phyloP scores from a whole-genome alignment of 2,113 vertebrate genomes.

The Nestor notabilis region DNA sequence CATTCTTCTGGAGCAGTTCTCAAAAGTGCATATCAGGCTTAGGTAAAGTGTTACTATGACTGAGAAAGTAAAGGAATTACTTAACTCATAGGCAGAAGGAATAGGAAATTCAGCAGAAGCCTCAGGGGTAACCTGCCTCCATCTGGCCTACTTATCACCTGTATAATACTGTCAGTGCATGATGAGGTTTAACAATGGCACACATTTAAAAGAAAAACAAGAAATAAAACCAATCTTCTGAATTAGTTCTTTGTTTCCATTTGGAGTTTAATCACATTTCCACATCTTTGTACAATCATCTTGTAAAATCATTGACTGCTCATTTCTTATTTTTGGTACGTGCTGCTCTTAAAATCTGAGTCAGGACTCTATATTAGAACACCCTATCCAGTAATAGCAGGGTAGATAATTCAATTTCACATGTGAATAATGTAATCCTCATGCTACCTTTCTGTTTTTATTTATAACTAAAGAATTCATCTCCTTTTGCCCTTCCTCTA shows the following conservation, averaged over 20 bases:
- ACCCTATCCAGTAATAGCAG: background rate
- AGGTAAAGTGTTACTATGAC: background rate
- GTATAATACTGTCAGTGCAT: background rate
- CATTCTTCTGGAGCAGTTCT: background rate
- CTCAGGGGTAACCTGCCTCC: background rate
- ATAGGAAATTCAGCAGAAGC: background rate
- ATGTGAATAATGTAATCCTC: background rate
- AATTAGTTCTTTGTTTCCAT: background rate
- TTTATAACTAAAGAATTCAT: background rate
- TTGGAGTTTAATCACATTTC: background rate
- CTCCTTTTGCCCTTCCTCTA: background rate
- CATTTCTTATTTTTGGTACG: background rate
- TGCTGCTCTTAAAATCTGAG: slow-evolving; percentile 2
- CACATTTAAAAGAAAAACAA: background rate
- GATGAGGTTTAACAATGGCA: background rate
- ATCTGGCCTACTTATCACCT: background rate
- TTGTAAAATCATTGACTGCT: slow-evolving; percentile 2
- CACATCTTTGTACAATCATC: background rate
- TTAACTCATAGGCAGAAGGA: background rate
- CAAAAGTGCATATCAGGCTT: background rate
- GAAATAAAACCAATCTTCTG: background rate
- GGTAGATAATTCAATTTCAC: background rate
- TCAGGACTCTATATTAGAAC: background rate
- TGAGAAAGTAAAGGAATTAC: background rate
- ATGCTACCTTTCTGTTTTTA: slow-evolving; percentile 20